Conservation (phyloP, 2,888 invertebrate genomes). For the Portevinia maculata region DNA sequence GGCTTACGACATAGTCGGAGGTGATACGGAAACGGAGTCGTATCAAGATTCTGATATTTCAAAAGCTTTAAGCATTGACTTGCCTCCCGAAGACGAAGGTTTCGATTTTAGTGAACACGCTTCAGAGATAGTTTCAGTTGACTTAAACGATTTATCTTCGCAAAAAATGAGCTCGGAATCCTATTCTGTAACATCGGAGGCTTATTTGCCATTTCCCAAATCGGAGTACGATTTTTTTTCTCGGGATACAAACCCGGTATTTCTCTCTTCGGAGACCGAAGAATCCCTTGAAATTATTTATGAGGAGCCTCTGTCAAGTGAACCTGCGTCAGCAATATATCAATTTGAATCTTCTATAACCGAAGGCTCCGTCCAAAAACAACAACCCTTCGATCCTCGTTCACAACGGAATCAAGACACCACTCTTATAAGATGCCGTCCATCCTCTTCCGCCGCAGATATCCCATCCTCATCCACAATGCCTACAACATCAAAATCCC, state of each 20-base stretch:
- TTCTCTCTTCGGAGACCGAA: neutral
- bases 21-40: slow-evolving; percentile 33
- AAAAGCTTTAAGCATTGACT: no score
- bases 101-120: no score
- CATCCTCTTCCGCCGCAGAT: slow-evolving; percentile 52
- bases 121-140: no score
- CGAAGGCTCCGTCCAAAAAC: slow-evolving; percentile 31
- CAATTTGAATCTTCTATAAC: slow-evolving; percentile 28
- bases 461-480: slow-evolving; percentile 26
- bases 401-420: neutral
- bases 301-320: slow-evolving; percentile 19
- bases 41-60: no score
- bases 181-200: no score
- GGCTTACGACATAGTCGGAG: slow-evolving; percentile 42
- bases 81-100: no score
- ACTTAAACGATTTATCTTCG: no score
- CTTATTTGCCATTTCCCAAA: neutral
- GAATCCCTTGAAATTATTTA: slow-evolving; percentile 22
- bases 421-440: slow-evolving; percentile 23
- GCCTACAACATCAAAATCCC: slow-evolving; percentile 40
- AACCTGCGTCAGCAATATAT: neutral
- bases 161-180: no score
- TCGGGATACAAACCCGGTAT: neutral
- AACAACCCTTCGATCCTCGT: neutral
- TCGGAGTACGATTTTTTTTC: neutral